Conservation (phyloP, 2,888 invertebrate genomes). For the Cantharis flavilabris region DNA sequence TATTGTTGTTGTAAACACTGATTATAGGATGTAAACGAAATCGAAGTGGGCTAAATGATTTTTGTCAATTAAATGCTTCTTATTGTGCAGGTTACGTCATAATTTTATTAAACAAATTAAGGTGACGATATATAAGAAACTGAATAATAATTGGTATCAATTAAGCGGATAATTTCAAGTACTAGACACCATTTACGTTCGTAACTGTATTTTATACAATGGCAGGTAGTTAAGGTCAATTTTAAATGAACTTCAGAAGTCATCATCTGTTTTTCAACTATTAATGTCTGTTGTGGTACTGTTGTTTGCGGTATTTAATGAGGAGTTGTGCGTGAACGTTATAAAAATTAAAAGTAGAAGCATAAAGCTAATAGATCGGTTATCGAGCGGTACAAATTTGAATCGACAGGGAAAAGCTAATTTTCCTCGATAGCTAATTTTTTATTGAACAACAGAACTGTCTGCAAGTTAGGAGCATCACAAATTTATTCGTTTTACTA, state of each 20-base stretch:
- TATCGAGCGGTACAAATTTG: no score
- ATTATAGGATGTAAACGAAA: not conserved
- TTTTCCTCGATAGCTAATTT: not conserved
- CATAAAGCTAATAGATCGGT: not conserved
- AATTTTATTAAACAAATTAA: not conserved
- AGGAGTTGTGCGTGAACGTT: not conserved
- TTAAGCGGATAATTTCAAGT: not conserved
- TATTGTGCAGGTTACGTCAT: not conserved
- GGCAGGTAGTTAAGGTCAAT: conserved; percentile 2
- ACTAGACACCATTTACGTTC: not conserved
- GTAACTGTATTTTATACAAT: not conserved
- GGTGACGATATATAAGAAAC: not conserved
- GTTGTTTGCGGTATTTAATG: conserved; percentile 6
- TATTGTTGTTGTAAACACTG: not conserved
- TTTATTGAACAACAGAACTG: not conserved
- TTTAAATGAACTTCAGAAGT: conserved; percentile 6
- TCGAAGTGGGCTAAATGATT: not conserved
- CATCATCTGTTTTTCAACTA: conserved; percentile 4
- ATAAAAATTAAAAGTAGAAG: not conserved
- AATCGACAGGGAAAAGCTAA: no score
- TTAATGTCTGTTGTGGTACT: conserved; percentile 4
- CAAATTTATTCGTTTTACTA: not conserved
- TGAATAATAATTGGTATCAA: not conserved
- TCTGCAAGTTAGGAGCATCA: not conserved
- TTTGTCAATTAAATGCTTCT: not conserved